Evolutionary conservation across 2,113 vertebrate species (phyloP).

Genomic region (Cyanoderma ruficeps): DNA sequence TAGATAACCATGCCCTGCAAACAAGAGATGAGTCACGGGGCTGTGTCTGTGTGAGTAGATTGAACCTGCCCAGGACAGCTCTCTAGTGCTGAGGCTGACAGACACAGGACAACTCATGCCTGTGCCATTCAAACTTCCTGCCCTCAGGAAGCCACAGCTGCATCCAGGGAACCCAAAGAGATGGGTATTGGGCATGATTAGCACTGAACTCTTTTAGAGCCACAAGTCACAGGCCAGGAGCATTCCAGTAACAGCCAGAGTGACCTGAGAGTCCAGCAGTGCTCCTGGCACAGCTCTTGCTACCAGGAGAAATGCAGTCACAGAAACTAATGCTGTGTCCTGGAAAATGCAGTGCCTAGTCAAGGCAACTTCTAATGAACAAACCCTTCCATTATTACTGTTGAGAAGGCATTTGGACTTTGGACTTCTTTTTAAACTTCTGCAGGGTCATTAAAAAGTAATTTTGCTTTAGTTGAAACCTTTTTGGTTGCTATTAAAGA

Average conservation of each 20-base stretch:
- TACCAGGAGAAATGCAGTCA: background rate
- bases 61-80: accelerated
- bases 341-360: background rate
- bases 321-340: background rate
- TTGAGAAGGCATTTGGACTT: background rate
- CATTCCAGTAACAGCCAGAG: background rate
- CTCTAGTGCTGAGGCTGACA: background rate
- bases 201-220: background rate
- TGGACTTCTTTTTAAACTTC: background rate
- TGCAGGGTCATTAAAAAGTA: background rate
- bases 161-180: background rate
- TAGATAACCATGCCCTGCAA: accelerated
- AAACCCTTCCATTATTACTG: background rate
- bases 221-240: background rate
- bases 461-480: background rate
- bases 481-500: background rate
- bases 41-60: background rate
- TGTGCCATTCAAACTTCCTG: background rate
- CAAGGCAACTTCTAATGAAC: background rate
- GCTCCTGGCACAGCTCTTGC: background rate
- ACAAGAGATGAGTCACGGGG: background rate
- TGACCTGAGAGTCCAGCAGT: background rate
- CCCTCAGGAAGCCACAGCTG: background rate
- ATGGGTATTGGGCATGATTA: background rate
- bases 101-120: background rate